phyloP scores from a whole-genome alignment of 92 coral and sea anemone genomes.

The Umimayanthus chanpuru region DNA sequence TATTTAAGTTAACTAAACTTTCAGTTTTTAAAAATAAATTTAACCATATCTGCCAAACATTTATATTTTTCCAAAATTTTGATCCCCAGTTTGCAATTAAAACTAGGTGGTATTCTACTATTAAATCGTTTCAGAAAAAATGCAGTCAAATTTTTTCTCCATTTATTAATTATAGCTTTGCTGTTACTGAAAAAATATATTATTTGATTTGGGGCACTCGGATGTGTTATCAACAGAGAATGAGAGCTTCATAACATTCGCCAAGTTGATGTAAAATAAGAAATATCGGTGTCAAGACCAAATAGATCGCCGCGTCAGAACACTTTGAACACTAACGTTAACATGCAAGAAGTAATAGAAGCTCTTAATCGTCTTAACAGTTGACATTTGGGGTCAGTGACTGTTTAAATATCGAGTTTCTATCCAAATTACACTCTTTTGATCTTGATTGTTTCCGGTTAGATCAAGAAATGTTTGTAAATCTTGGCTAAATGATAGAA shows the following conservation, averaged over 20 bases:
- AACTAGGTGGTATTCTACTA: not conserved
- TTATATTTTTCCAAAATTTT: not conserved
- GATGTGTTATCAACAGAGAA: not conserved
- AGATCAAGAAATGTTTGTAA: constrained; percentile 28
- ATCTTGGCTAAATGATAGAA: constrained; percentile 2
- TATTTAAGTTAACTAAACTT: not conserved
- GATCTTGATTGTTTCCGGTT: not conserved
- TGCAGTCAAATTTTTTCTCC: too few species aligned
- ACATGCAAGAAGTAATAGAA: not conserved
- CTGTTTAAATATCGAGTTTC: not conserved
- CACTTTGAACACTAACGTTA: too few species aligned
- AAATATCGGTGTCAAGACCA: too few species aligned
- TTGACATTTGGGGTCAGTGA: constrained; percentile 10
- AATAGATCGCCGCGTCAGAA: too few species aligned
- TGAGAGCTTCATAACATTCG: not conserved
- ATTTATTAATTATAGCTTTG: too few species aligned
- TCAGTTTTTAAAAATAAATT: not conserved
- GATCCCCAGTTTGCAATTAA: too few species aligned
- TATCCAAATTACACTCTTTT: not conserved
- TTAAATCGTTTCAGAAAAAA: too few species aligned
- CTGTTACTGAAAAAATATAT: too few species aligned
- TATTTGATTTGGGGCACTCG: too few species aligned
- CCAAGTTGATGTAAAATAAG: too few species aligned
- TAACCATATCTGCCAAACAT: too few species aligned
- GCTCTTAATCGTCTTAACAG: not conserved